Evolutionary conservation across 2,888 invertebrate genomes (phyloP).

Genomic region (Mesochorus sp.): DNA sequence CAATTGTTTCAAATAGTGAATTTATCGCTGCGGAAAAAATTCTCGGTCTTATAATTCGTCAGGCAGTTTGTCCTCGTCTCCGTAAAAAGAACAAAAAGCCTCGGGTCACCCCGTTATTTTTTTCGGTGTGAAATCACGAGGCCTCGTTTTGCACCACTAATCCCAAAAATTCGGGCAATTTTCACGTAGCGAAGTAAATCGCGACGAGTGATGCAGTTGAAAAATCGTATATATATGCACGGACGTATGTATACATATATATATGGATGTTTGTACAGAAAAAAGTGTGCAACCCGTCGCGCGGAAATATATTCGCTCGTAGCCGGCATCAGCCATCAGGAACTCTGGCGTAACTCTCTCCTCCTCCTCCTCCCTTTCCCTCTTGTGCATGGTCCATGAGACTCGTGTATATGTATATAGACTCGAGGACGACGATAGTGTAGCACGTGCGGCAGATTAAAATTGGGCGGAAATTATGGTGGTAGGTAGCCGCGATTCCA

Average conservation of each 20-base stretch:
- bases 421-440: conserved; percentile 16
- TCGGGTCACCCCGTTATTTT: conserved; percentile 8
- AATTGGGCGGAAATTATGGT: conserved; percentile 71
- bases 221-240: neutral
- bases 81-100: neutral
- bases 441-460: conserved; percentile 69
- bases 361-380: neutral
- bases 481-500: conserved; percentile 60
- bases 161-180: conserved; percentile 37
- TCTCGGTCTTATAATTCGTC: neutral
- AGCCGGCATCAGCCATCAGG: conserved; percentile 28
- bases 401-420: neutral
- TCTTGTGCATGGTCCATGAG: conserved; percentile 20
- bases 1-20: conserved; percentile 1
- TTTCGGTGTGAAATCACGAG: conserved; percentile 5
- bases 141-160: conserved; percentile 32
- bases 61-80: neutral
- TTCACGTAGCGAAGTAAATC: conserved; percentile 39
- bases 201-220: conserved; percentile 28
- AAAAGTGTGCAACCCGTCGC: conserved; percentile 7
- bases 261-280: neutral
- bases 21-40: neutral
- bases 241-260: neutral
- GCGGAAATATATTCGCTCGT: conserved; percentile 48
- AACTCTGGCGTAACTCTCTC: neutral